Base-by-base conservation (phyloP, 2,888 invertebrate genomes). In the Aleiodes alternator region DNA sequence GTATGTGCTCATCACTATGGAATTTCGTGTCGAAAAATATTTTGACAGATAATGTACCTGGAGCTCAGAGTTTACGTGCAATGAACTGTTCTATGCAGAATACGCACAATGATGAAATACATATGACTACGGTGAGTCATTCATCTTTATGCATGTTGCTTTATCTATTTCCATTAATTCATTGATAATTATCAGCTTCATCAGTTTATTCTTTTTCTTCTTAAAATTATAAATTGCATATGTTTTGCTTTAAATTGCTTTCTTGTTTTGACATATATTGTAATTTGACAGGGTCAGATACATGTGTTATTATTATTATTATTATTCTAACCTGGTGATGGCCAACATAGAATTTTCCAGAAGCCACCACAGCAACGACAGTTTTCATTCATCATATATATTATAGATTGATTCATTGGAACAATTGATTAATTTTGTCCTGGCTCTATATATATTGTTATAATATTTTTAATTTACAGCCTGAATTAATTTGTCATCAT, bases 401-500 rank as follows among this genome's bases (percentile, higher is more conserved):
- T 23, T 23, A 38, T 8, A 38, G 38, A 2, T 8, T 38, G 38
- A 5, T 38, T 38, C 38, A 38, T 38, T 38, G 38, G 3, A 6
- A 3, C 34, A 34, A 34, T 34, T 34, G 3, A 34, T 34, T 34
- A 0, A 34, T 6, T 34, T 34, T 34, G 1, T 23, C 23, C 23
- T n/a, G n/a, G 23, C 34, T 6, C 34, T 6, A 34, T 34, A 6
- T 34, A 6, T 34, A 34, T 34, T 43, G 38, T 11, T 43, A 9
- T 14, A 61, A 38, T 31, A 68, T 69, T 59, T 68, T 76, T 50
- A 76, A 70, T 72, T 87, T 86, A 59, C 82, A 91, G 91, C 90
- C 90, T 73, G 90, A 90, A 81, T 85, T 91, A 43, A 90, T 91
- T 64, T 80, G 80, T 71, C 82, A 84, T 71, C 87, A 90, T 80